Percentiles rank a stretch among this genome's conserved stretches.
Evolutionary conservation across 2,888 invertebrate genomes (phyloP).

Genomic region (Lasioglossum zephyrum): DNA sequence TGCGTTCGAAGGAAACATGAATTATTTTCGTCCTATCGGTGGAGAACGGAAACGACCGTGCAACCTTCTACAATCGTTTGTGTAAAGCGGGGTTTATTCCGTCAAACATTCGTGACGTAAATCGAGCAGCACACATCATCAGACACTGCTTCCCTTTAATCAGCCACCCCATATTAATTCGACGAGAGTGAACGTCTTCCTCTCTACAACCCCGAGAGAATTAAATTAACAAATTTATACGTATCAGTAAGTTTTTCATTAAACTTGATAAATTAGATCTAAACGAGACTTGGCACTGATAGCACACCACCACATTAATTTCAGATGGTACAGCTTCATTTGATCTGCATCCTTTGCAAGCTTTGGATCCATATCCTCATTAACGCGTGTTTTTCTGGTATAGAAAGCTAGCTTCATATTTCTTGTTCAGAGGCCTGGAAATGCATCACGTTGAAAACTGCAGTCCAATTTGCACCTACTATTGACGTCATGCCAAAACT

Average conservation of each 20-base stretch:
- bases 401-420: neutral
- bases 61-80: neutral
- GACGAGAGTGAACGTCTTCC: neutral
- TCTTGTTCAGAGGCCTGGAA: neutral
- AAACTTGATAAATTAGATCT: conserved; percentile 5
- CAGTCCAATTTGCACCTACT: conserved; percentile 7
- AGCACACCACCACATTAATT: neutral
- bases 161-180: neutral
- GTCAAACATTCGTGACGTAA: neutral
- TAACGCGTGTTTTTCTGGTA: neutral
- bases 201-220: neutral
- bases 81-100: neutral
- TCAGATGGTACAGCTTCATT: neutral
- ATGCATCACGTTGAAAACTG: neutral
- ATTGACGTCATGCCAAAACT: neutral
- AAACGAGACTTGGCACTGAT: neutral
- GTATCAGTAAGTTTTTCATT: neutral
- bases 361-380: neutral
- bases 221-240: neutral
- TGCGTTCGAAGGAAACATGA: neutral
- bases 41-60: neutral
- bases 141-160: neutral
- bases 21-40: neutral
- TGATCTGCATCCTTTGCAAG: neutral
- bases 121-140: neutral